Base-by-base conservation (phyloP, 2,888 invertebrate species). In the Lapara coniferarum region DNA sequence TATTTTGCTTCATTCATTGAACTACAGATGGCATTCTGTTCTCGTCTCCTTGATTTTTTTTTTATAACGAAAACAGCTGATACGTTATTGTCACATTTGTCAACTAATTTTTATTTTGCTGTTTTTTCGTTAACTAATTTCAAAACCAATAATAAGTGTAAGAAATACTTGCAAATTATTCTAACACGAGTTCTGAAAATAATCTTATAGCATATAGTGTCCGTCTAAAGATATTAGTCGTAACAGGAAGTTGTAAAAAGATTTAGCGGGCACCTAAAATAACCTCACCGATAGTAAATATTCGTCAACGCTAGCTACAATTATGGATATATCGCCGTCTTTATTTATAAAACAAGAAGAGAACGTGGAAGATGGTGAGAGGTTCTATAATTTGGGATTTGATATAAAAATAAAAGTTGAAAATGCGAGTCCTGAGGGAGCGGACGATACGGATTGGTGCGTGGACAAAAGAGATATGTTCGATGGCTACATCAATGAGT, bases 271-370 rank as follows among this genome's bases (percentile, higher is more conserved):
- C 10, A 37, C 37, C 25, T 7, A 16, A 55, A 10, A n/a, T 59
- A 59, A 59, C 58, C 58, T 59, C 53, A 52, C n/a, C n/a, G 14
- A 7, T n/a, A n/a, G 14, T 52, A n/a, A 14, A 52, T 52, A 0
- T 4, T 37, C 37, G 52, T 52, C n/a, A 2, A 14, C 10, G 10
- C 10, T n/a, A 8, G 0, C 53, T 10, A 10, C 19, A 55, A 19
- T 44, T n/a, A 59, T 46, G 59, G 59, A 46, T 14, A 44, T 59
- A 6, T 16, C 6, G 44, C 59, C n/a, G 46, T 3, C 14, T 46
- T 44, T n/a, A n/a, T 10, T 16, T 59, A 59, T 59, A 59, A 59
- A 59, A 59, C 59, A 59, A 46, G 59, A 59, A 46, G 44, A 58
- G 10, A 59, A 16, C 44, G 46, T n/a, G 1, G 59, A 59, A 44